These are phyloP conservation scores for Catajapyx aquilonaris DNA, from an alignment of 1,140 invertebrate species.

Conservation along the genomic window DNA sequence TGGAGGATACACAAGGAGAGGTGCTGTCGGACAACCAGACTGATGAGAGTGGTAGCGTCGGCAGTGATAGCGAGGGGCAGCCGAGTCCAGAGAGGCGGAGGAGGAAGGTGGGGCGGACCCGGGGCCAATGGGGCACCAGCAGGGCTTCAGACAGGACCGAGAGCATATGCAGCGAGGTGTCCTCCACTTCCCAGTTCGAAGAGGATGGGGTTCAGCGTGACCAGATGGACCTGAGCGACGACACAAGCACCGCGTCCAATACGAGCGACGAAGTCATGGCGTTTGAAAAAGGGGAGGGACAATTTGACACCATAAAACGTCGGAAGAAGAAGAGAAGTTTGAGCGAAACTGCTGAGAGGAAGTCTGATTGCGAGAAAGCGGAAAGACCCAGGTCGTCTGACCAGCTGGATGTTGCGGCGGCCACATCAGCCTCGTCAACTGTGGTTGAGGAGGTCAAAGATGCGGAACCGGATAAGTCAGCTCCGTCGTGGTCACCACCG, in stretches of 20 bases:
- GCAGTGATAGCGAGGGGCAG: slow-evolving; percentile 60
- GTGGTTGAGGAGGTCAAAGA: neutral
- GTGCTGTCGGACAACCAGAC: slow-evolving; percentile 18
- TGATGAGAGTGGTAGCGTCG: slow-evolving; percentile 61
- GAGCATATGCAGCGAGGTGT: slow-evolving; percentile 9
- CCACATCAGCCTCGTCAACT: neutral
- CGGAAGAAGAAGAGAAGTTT: slow-evolving; percentile 42
- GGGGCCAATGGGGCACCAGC: slow-evolving; percentile 27
- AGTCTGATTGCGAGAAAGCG: slow-evolving; percentile 12
- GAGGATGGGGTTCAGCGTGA: neutral
- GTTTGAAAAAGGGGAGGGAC: slow-evolving; percentile 42
- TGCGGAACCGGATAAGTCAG: neutral
- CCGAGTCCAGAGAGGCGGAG: slow-evolving; percentile 65
- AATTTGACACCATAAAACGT: slow-evolving; percentile 61
- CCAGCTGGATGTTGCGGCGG: neutral
- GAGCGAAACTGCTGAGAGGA: slow-evolving; percentile 13
- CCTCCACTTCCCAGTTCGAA: neutral
- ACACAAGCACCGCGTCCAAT: neutral
- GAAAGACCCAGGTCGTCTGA: slow-evolving; percentile 3
- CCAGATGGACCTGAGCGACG: neutral
- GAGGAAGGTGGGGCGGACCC: slow-evolving; percentile 50
- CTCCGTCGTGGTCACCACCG: slow-evolving; percentile 7
- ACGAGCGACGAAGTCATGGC: slow-evolving; percentile 16
- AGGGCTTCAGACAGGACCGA: slow-evolving; percentile 1
- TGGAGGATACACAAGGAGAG: slow-evolving; percentile 10